Conservation (phyloP, 1,140 invertebrate species). For the Trichogramma pretiosum region DNA sequence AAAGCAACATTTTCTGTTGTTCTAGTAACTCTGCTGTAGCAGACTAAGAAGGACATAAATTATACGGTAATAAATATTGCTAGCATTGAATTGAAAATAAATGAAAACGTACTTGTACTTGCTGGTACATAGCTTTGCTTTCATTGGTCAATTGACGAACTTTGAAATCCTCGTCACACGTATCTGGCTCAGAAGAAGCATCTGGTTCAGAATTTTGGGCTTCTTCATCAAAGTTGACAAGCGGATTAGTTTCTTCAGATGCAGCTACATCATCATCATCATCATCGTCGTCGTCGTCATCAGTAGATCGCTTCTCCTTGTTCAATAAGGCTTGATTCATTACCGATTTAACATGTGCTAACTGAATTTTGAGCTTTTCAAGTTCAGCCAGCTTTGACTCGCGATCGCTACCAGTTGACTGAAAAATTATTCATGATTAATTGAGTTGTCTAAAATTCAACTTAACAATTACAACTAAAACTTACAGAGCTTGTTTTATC, state of each 20-base stretch:
- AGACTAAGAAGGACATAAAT: conserved; percentile 29
- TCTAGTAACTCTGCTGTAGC: conserved; percentile 38
- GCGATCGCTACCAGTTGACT: too few species aligned
- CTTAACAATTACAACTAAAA: too few species aligned
- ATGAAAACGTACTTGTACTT: conserved; percentile 17
- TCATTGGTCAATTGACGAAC: too few species aligned
- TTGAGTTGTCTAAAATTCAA: too few species aligned
- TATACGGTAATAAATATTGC: neutral
- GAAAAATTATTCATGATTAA: too few species aligned
- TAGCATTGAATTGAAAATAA: neutral
- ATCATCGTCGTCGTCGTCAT: conserved; percentile 22
- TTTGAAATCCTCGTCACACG: neutral
- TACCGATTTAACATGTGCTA: conserved; percentile 36
- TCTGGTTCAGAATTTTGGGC: neutral
- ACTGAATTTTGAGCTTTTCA: conserved; percentile 36
- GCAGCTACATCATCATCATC: neutral
- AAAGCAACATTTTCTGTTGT: conserved; percentile 32
- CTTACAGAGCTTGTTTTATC: conserved; percentile 34
- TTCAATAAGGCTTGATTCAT: conserved; percentile 32
- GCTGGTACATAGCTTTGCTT: too few species aligned
- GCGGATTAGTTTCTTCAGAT: conserved; percentile 10
- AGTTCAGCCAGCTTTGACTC: too few species aligned
- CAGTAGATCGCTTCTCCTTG: conserved; percentile 23
- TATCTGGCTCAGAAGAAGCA: neutral
- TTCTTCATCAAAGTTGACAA: conserved; percentile 26